phyloP scores from a whole-genome alignment of 2,113 vertebrate genomes.

The Apodemus sylvaticus region DNA sequence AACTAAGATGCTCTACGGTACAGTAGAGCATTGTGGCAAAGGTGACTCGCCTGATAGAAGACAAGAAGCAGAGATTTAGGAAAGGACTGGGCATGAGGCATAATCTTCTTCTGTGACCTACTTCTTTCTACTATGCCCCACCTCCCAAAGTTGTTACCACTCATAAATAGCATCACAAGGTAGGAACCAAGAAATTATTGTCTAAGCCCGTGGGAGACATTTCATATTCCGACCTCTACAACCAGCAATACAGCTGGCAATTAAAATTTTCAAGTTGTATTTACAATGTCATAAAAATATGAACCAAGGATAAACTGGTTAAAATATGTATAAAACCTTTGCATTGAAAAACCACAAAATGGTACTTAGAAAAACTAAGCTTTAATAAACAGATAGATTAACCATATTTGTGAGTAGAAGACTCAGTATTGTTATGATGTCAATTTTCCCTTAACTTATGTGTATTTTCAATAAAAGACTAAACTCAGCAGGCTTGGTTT shows the following conservation, averaged over 20 bases:
- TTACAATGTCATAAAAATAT: not conserved
- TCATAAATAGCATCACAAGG: too few relatives aligned
- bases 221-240: not conserved
- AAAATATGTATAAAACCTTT: too few relatives aligned
- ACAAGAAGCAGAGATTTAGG: not conserved
- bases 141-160: not conserved
- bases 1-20: not conserved
- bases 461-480: not conserved
- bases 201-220: not conserved
- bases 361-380: not conserved
- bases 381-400: not conserved
- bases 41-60: not conserved
- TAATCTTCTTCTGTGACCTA: not conserved
- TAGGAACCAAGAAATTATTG: not conserved
- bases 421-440: rapidly evolving
- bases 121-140: not conserved
- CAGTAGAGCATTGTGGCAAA: not conserved
- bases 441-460: not conserved
- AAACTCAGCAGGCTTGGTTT: not conserved
- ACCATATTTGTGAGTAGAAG: not conserved
- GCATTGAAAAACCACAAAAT: not conserved
- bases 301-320: not conserved
- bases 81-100: not conserved
- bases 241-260: not conserved
- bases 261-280: not conserved